Base-by-base conservation (phyloP, 2,797 vertebrate species). In the Aldrovandia affinis region DNA sequence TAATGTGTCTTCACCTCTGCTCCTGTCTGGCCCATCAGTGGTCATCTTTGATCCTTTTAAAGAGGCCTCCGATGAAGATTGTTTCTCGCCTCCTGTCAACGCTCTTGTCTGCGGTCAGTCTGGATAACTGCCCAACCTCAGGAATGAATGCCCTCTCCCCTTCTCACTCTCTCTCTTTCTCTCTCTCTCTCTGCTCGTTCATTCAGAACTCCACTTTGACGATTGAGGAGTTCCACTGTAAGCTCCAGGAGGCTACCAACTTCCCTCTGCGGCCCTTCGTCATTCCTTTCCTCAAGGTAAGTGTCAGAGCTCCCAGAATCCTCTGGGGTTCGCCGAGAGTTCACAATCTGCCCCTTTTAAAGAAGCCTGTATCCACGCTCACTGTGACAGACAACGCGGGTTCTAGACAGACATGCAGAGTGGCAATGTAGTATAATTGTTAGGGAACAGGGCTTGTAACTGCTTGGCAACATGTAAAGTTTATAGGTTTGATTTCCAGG, bases 201-300 rank as follows among this genome's bases (percentile, higher is more conserved):
- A 83, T 78, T 0, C n/a, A 52, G 68, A 84, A 99, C 92, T 98
- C 98, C 44, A 99, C 98, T 0, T 95, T 99, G 89, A 99, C 98
- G 86, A 99, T 99, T 0, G 98, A 99, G 89, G 98, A 99, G 90
- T 99, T 99, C 85, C 98, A 99, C 73, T 93, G 96, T 86, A 98
- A 98, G 95, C 97, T 99, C 77, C 83, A 99, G 80, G 98, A 99
- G 92, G 98, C 98, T 90, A 99, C 98, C 88, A 99, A 99, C 93
- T 99, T 99, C 93, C 98, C 98, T 0, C 94, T 99, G 90, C 95
- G 98, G 65, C 98, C 98, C 0, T 99, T 99, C 0, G 98, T 99
- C 95, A 98, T 99, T 95, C 98, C 98, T 59, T 99, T 99, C 92
- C 93, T 99, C 89, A 99, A 99, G 98, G 98, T 99, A 95, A 87